Base-by-base conservation (phyloP, 2,113 vertebrate species). In the Myotis brandtii region DNA sequence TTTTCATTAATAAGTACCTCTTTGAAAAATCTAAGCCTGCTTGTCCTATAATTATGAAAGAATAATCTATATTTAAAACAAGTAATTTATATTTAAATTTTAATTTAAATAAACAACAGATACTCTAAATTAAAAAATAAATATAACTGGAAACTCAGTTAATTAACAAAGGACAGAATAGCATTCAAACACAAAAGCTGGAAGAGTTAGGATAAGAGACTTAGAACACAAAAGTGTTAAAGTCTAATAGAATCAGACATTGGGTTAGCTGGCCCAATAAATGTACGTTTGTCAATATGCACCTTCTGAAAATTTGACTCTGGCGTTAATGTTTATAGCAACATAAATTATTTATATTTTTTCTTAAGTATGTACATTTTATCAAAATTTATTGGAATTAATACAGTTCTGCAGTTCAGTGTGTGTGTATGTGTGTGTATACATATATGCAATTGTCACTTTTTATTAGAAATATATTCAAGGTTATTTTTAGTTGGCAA, bases 101-200 rank as follows among this genome's bases (percentile, higher is more conserved):
- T 83, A 84, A 23, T 48, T 91, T 86, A 86, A 69, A 34, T 56
- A 23, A 77, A n/a, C 23, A 75, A 46, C 1, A 75, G 16, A 9
- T 43, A 73, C 14, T 66, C 14, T 66, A 76, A 85, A 76, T 82
- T 93, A 77, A 72, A 89, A 95, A 95, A 46, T 72, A 50, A 66
- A 37, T 83, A 27, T 23, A 84, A 72, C 9, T 59, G 4, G 16
- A 75, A 89, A 90, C 40, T 67, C 9, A 93, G 12, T 81, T 52
- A 82, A 32, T 40, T 72, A 25, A 48, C 62, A 32, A 62, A 90
- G 16, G 23, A 37, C 2, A 77, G 32, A 64, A 18, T 1, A 59
- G 6, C 54, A 76, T 75, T 59, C 12, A 93, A 76, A 76, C 9
- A 76, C 1, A 59, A 69, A 81, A 1, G 0, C 11, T 76, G 32